Evolutionary conservation across 2,888 invertebrate species (phyloP).

Genomic region (Dermolepida albohirtum): DNA sequence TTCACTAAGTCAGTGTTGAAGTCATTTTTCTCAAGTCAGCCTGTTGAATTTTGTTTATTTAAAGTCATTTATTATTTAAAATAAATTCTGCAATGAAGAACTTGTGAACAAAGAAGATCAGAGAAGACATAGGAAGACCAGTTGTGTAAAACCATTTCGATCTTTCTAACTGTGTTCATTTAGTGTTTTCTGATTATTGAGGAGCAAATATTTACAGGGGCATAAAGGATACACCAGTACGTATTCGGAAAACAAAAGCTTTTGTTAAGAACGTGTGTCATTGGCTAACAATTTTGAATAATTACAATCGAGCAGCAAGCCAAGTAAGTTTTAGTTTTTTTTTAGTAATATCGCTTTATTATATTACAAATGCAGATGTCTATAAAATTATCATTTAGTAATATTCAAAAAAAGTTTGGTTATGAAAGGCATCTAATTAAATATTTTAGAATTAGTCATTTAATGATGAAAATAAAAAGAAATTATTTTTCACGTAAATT

Average conservation of each 20-base stretch:
- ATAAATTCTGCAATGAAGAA: not conserved
- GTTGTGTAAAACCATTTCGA: not conserved
- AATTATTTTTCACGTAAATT: too few species aligned
- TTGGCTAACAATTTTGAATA: conserved; percentile 47
- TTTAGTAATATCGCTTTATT: too few species aligned
- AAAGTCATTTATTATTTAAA: not conserved
- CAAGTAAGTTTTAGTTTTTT: conserved; percentile 43
- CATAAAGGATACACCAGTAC: conserved; percentile 46
- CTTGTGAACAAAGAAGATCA: not conserved
- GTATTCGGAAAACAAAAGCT: conserved; percentile 42
- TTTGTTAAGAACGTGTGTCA: conserved; percentile 47
- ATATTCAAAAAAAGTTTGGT: too few species aligned
- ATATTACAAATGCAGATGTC: too few species aligned
- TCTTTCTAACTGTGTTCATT: not conserved
- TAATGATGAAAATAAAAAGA: too few species aligned
- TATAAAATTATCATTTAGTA: too few species aligned
- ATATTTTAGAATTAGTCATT: too few species aligned
- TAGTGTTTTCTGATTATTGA: conserved; percentile 16
- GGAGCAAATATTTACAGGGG: conserved; percentile 47
- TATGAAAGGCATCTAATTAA: too few species aligned
- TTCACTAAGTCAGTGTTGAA: conserved; percentile 3
- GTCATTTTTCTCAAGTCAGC: conserved; percentile 28
- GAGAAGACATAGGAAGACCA: not conserved
- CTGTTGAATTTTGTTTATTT: conserved; percentile 16
- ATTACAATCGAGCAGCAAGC: conserved; percentile 44